phyloP scores from a whole-genome alignment of 2,797 vertebrate genomes.

The Acipenser ruthenus region DNA sequence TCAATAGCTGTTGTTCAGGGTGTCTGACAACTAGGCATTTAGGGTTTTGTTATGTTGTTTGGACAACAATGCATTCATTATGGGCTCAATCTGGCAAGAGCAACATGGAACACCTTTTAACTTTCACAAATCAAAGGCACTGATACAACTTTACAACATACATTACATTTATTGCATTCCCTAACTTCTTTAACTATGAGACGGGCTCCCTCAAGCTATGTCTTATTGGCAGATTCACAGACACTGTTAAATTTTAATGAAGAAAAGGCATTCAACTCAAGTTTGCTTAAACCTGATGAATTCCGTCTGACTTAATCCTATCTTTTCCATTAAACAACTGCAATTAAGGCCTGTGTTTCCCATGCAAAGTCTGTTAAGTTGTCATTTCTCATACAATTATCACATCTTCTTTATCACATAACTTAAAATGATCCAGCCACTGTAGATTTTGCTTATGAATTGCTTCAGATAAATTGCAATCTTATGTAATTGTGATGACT shows the following conservation, averaged over 20 bases:
- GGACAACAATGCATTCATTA: neutral
- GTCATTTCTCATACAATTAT: constrained; percentile 32
- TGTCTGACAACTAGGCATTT: neutral
- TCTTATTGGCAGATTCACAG: neutral
- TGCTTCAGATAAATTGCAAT: constrained; percentile 26
- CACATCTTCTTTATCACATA: constrained; percentile 42
- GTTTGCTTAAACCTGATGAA: constrained; percentile 25
- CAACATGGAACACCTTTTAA: neutral
- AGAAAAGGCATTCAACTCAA: constrained; percentile 14
- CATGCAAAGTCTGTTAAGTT: constrained; percentile 29
- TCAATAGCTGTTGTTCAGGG: neutral
- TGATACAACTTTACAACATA: constrained; percentile 7
- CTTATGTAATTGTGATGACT: constrained; percentile 35
- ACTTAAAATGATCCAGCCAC: constrained; percentile 41
- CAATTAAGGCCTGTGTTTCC: constrained; percentile 27
- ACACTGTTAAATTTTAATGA: constrained; percentile 16
- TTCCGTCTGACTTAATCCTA: constrained; percentile 22
- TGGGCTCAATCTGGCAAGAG: neutral
- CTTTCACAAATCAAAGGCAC: neutral
- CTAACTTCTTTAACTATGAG: neutral
- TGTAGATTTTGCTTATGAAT: constrained; percentile 43
- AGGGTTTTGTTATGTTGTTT: neutral
- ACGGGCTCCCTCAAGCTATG: neutral
- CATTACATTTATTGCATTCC: neutral
- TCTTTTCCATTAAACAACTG: constrained; percentile 30